Base-by-base conservation (phyloP, 2,113 vertebrate genomes). In the Falco punctatus region DNA sequence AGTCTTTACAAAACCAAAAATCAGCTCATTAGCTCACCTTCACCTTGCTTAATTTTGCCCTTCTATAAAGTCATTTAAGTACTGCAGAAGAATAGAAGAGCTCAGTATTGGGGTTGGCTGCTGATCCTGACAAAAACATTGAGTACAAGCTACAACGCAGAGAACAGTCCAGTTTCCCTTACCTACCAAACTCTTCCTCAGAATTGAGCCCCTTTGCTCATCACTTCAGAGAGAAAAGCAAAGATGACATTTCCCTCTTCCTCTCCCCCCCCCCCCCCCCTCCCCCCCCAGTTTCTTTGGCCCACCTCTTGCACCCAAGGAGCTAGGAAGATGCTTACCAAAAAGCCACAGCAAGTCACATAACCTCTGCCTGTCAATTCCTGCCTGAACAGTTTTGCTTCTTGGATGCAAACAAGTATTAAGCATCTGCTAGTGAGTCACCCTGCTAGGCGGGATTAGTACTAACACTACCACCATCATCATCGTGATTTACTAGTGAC, bases 401-500 rank as follows among this genome's bases (percentile, higher is more conserved):
- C 42, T 27, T 92, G 94, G 71, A 49, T 96, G 85, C 96, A 72
- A 93, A 97, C 87, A 97, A 95, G 69, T 91, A 91, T 92, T 72
- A 72, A 94, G 83, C 89, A 94, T 62, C 52, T 91, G 32, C 88
- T 58, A 61, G 71, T 98, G 97, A 98, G 83, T 98, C 98, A 98
- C 90, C 49, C 90, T 94, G 93, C 87, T 88, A 85, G 81, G 96
- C 13, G 93, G 92, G 79, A 93, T 77, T 92, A 92, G 95, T 97
- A 95, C 96, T 94, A 94, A 82, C 58, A 84, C 20, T 70, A 87
- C 23, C 44, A 78, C 24, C 6, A n/a, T 8, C 58, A 97, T 81
- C 91, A 94, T 79, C 66, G 66, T 87, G 86, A 96, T 77, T 96
- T 96, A 92, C 86, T 93, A 86, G 62, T 94, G 94, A 94, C 70